Evolutionary conservation across 2,888 invertebrate genomes (phyloP), one percentile per base, ranked within the genome.

Genomic region (Crepidodera aurea): DNA sequence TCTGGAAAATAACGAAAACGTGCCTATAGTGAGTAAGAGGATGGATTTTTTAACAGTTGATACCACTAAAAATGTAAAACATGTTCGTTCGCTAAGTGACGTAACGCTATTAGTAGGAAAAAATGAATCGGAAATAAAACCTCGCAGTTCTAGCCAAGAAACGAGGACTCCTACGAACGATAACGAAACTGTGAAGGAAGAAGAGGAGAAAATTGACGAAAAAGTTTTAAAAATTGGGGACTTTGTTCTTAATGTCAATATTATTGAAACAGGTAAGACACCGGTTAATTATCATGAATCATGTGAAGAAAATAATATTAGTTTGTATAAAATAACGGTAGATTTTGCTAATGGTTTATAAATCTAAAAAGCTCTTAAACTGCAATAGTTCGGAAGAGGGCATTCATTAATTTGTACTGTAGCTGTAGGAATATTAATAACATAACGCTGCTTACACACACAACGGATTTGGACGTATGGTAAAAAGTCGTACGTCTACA

Each of bases 251-350:
- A 76, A 81, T 0, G 87, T 88, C 10, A 86, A 85, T 76, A 88
- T 89, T 60, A 88, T 88, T 71, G 88, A 88, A 82, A 87, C 88
- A 67, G 88, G 88, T 87, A 70, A 71, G 70, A 51, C 29, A 42
- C n/a, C n/a, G n/a, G n/a, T n/a, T n/a, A n/a, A 18, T 13, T 53
- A 27, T 16, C 42, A n/a, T n/a, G n/a, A n/a, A n/a, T n/a, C n/a
- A n/a, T n/a, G n/a, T n/a, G n/a, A n/a, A n/a, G n/a, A n/a, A n/a
- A n/a, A n/a, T n/a, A n/a, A n/a, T n/a, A n/a, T n/a, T n/a, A n/a
- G n/a, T n/a, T n/a, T n/a, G n/a, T n/a, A n/a, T n/a, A n/a, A n/a
- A n/a, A n/a, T n/a, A n/a, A n/a, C n/a, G n/a, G n/a, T n/a, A n/a
- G n/a, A n/a, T n/a, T n/a, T n/a, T n/a, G n/a, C n/a, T n/a, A n/a